Evolutionary conservation across 1,140 invertebrate genomes (phyloP).

Genomic region (Akabosia matsudoensis): DNA sequence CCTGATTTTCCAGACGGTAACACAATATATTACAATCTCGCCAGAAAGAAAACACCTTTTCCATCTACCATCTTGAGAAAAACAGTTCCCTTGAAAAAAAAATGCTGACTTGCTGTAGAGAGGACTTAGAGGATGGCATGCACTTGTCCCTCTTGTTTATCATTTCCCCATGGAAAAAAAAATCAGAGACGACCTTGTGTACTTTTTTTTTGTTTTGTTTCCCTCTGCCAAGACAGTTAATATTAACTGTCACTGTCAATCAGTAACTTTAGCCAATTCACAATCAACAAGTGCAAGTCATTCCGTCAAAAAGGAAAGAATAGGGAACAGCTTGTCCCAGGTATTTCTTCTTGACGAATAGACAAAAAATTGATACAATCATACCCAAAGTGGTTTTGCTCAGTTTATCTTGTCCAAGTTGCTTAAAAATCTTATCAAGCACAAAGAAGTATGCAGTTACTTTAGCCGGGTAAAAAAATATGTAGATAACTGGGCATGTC

Average conservation of each 20-base stretch:
- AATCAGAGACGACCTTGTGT: not conserved
- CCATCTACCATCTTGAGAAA: constrained; percentile 2
- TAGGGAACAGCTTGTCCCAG: too few species aligned
- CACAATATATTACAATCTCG: not conserved
- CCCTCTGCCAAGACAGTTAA: not conserved
- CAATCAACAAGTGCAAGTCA: not conserved
- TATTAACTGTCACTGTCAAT: constrained; percentile 9
- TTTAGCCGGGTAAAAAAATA: too few species aligned
- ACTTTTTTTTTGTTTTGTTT: not conserved
- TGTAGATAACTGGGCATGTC: too few species aligned
- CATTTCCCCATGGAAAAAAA: too few species aligned
- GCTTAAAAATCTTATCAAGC: too few species aligned
- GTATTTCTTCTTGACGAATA: too few species aligned
- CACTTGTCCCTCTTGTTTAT: constrained; percentile 16
- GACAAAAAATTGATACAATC: too few species aligned
- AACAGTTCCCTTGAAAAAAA: not conserved
- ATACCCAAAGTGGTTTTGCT: too few species aligned
- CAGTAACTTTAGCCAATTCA: not conserved
- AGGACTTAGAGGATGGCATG: not conserved
- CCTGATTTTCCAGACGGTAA: not conserved
- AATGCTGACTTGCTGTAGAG: too few species aligned
- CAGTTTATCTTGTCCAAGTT: too few species aligned
- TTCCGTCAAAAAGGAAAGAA: too few species aligned
- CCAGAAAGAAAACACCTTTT: not conserved
- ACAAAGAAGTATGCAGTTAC: too few species aligned